Evolutionary conservation across 2,888 invertebrate species (phyloP).

Genomic region (Ganaspis brasiliensis): DNA sequence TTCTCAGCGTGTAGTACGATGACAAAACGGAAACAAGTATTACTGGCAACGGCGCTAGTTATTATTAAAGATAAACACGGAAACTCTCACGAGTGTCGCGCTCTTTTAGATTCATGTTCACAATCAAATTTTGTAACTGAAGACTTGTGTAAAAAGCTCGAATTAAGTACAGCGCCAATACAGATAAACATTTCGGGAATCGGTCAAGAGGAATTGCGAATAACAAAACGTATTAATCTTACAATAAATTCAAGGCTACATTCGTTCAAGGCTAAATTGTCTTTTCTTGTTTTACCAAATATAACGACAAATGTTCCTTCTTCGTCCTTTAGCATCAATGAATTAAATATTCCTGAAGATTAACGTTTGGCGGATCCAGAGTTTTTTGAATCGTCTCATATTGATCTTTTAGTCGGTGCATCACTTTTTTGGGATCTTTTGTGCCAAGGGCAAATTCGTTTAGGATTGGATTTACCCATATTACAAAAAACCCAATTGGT

Average conservation of each 20-base stretch:
- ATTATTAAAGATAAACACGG: neutral
- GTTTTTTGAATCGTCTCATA: neutral
- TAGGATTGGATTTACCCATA: neutral
- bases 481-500: neutral
- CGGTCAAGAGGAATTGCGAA: neutral
- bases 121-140: constrained; percentile 11
- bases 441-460: constrained; percentile 3
- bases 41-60: constrained; percentile 6
- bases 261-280: neutral
- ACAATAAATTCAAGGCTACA: neutral
- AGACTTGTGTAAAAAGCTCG: neutral
- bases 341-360: neutral
- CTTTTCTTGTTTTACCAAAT: neutral
- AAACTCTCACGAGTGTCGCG: neutral
- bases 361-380: neutral
- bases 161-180: neutral
- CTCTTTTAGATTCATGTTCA: too few relatives aligned
- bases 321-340: neutral
- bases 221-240: neutral
- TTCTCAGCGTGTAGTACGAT: neutral
- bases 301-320: neutral
- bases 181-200: constrained; percentile 10
- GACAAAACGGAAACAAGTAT: neutral
- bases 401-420: neutral
- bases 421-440: neutral